Conservation (phyloP, 2,888 invertebrate genomes). For the Bugulina stolonifera region DNA sequence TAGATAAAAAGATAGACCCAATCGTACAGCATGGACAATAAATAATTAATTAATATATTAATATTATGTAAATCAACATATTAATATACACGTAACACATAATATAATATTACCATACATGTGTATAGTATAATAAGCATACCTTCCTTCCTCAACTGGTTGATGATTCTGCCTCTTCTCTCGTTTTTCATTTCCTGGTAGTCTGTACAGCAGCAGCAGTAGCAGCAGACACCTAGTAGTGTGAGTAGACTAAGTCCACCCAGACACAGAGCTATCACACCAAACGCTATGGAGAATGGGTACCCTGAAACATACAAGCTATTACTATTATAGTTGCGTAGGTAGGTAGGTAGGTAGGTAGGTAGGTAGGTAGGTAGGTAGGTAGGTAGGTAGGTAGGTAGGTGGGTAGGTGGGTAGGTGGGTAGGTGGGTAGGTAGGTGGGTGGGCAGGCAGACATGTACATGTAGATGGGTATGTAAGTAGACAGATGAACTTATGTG, state of each 20-base stretch:
- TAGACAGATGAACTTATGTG: too few relatives aligned
- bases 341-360: background rate
- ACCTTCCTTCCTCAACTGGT: slow-evolving; percentile 15
- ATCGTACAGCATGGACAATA: background rate
- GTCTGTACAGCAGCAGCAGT: slow-evolving; percentile 11
- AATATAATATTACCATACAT: too few relatives aligned
- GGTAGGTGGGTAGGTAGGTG: too few relatives aligned
- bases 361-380: background rate
- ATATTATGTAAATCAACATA: too few relatives aligned
- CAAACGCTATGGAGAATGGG: slow-evolving; percentile 8
- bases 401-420: too few relatives aligned
- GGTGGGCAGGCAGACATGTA: background rate
- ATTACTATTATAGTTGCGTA: too few relatives aligned
- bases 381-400: background rate
- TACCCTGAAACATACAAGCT: too few relatives aligned
- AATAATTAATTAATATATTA: too few relatives aligned
- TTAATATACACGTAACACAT: too few relatives aligned
- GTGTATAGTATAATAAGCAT: background rate
- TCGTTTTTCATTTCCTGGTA: background rate
- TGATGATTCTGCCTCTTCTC: background rate
- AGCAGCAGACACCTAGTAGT: background rate
- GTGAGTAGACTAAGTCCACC: background rate
- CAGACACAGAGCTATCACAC: slow-evolving; percentile 4
- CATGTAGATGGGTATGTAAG: too few relatives aligned
- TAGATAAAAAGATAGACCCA: too few relatives aligned